Conservation (phyloP, 2,888 invertebrate genomes). For the Pristionchus maxplancki region DNA sequence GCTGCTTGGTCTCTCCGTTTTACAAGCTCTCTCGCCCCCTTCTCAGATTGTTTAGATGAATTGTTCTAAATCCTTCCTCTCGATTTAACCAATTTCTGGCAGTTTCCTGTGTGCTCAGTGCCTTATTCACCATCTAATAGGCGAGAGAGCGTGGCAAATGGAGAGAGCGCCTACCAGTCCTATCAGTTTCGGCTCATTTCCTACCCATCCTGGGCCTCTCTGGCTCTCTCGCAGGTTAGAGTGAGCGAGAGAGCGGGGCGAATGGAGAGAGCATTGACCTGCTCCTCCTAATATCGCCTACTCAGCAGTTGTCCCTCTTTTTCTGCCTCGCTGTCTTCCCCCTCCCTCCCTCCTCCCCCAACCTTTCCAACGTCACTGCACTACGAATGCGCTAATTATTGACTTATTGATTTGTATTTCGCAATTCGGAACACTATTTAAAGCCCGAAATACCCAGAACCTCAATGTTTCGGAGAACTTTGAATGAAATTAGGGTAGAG, state of each 20-base stretch:
- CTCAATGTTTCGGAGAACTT: no score
- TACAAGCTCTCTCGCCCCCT: not conserved
- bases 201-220: not conserved
- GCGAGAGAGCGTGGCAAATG: no score
- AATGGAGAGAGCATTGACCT: not conserved
- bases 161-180: no score
- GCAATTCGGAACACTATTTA: no score
- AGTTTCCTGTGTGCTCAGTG: not conserved
- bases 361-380: not conserved
- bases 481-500: no score
- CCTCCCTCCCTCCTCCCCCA: not conserved
- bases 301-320: conserved; percentile 8
- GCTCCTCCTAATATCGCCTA: conserved; percentile 8
- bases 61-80: not conserved
- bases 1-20: not conserved
- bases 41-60: conserved; percentile 25
- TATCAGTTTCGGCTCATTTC: conserved; percentile 29
- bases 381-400: not conserved
- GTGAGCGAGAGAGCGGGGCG: not conserved
- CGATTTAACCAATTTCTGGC: conserved; percentile 3
- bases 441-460: no score
- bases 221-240: not conserved
- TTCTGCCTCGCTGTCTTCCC: not conserved
- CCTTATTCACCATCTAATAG: not conserved
- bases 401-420: not conserved